These are phyloP conservation scores for Burhinus bistriatus DNA, from an alignment of 2,113 vertebrate species.

Conservation along the genomic window DNA sequence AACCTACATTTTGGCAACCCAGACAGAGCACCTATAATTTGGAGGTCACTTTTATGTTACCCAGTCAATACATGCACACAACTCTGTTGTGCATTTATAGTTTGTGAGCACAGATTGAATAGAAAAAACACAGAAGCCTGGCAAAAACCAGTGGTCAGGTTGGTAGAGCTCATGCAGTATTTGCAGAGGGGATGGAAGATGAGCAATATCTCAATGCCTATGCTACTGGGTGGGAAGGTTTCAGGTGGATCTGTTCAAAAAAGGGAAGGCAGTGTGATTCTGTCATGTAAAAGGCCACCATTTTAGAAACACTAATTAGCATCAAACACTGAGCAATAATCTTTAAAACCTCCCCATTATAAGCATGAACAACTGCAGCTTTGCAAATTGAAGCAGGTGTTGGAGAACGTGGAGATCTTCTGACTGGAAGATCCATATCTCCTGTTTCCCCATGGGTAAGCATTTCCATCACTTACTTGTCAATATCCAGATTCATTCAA, in stretches of 20 bases:
- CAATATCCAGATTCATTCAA: neutral
- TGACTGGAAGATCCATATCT: neutral
- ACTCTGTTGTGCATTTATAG: rapidly evolving
- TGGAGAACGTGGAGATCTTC: neutral
- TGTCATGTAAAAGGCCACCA: neutral
- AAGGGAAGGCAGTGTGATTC: neutral
- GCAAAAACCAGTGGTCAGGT: neutral
- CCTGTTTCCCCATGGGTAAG: neutral
- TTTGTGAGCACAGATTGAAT: neutral
- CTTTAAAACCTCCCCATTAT: neutral
- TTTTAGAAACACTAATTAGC: neutral
- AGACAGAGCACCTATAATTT: neutral
- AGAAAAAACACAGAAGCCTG: neutral
- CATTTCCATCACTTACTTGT: neutral
- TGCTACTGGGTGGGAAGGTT: neutral
- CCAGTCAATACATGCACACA: neutral
- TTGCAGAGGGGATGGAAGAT: neutral
- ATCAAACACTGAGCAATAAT: neutral
- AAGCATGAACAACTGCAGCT: neutral
- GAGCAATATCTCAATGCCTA: neutral
- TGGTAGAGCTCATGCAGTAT: neutral
- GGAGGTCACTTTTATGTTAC: neutral
- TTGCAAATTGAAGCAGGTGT: neutral
- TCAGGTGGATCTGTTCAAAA: neutral
- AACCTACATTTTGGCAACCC: neutral